Conservation (phyloP, 2,888 invertebrate genomes). For the Gymnoscelis rufifasciata region DNA sequence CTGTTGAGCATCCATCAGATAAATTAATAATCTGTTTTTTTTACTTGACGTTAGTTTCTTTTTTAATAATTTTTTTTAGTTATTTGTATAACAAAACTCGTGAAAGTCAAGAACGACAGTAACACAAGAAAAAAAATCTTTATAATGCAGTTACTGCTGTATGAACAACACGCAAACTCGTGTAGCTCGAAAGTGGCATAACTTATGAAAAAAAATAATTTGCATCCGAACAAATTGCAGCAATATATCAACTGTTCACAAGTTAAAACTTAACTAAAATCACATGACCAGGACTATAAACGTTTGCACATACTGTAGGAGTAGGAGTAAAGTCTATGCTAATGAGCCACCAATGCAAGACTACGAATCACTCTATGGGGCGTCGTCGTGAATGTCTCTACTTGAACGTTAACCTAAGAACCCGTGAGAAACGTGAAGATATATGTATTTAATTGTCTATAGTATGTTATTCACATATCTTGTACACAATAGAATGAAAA, state of each 20-base stretch:
- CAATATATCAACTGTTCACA: background rate
- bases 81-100: too few species aligned
- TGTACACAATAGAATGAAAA: constrained; percentile 26
- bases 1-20: too few species aligned
- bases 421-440: constrained; percentile 24
- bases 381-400: constrained; percentile 5
- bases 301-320: background rate
- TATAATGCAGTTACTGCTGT: constrained; percentile 1
- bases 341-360: background rate
- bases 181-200: constrained; percentile 1
- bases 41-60: too few species aligned
- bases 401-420: constrained; percentile 16
- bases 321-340: background rate
- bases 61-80: too few species aligned
- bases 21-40: too few species aligned
- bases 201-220: background rate
- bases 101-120: too few species aligned
- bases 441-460: constrained; percentile 18
- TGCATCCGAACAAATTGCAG: background rate
- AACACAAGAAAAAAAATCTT: too few species aligned
- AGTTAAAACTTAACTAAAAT: background rate
- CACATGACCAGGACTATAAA: background rate
- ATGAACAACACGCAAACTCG: constrained; percentile 1
- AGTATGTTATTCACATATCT: constrained; percentile 23
- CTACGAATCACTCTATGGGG: background rate